These are phyloP conservation scores for Lottia gigantea DNA, from an alignment of 2,888 invertebrate genomes.

Conservation along the genomic window DNA sequence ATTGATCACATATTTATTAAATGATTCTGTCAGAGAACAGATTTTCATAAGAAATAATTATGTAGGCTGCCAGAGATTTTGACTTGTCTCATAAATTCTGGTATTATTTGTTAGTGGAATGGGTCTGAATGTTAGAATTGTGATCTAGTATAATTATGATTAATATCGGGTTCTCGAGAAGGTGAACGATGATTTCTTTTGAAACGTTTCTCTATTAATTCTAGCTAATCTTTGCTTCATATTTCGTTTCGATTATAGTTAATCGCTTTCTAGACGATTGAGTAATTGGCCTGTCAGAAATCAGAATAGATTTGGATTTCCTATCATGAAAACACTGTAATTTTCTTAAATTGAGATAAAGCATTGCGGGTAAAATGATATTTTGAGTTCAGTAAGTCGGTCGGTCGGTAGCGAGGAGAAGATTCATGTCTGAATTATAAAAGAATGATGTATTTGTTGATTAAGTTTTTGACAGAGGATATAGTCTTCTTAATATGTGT, in stretches of 20 bases:
- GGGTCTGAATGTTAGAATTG: neutral
- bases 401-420: no score
- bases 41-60: constrained; percentile 8
- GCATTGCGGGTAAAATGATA: no score
- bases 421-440: no score
- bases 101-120: neutral
- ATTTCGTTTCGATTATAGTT: constrained; percentile 14
- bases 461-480: no score
- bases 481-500: no score
- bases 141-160: constrained; percentile 2
- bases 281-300: no score
- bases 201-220: constrained; percentile 11
- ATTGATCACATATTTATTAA: constrained; percentile 3
- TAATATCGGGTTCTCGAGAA: neutral
- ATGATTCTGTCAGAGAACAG: constrained; percentile 5
- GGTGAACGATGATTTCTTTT: neutral
- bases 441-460: no score
- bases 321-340: no score
- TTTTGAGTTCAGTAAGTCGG: no score
- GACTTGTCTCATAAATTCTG: neutral
- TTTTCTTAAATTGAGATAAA: no score
- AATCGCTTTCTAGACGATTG: neutral
- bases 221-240: constrained; percentile 13
- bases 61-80: neutral
- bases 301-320: no score